Evolutionary conservation across 2,113 vertebrate genomes (phyloP).

Genomic region (Ancistrus triradiatus): DNA sequence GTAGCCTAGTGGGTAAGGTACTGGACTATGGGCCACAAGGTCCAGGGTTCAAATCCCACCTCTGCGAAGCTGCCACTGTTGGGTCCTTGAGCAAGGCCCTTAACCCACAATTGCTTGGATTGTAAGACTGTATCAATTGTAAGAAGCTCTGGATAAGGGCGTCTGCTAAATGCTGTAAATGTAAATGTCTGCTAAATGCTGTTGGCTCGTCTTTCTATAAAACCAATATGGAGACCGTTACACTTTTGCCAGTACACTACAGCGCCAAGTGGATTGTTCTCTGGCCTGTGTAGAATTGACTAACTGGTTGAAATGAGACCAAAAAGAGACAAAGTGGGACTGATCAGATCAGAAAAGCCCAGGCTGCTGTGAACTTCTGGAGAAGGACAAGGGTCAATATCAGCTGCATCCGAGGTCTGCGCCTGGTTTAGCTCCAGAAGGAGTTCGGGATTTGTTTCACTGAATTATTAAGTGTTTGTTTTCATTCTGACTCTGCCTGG

Average conservation of each 20-base stretch:
- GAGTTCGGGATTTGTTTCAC: background rate
- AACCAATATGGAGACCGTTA: conserved; percentile 23
- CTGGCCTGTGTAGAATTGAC: conserved; percentile 11
- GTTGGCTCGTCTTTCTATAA: conserved; percentile 16
- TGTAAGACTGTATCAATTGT: no score
- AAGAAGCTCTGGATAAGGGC: no score
- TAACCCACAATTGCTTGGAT: no score
- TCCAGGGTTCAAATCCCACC: no score
- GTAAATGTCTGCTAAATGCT: no score
- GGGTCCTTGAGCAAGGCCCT: no score
- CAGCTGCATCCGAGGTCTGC: background rate
- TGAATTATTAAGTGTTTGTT: background rate
- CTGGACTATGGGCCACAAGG: no score
- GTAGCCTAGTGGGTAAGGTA: no score
- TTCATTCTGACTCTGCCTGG: background rate
- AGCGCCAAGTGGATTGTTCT: background rate
- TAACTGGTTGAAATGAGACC: conserved; percentile 25
- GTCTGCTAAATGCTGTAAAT: no score
- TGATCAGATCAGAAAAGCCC: conserved; percentile 3
- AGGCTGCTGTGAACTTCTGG: background rate
- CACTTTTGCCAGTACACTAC: background rate
- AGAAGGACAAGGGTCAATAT: background rate
- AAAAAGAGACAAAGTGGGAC: conserved; percentile 14
- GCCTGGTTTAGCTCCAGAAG: background rate
- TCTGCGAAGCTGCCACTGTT: no score